phyloP scores from a whole-genome alignment of 2,888 invertebrate genomes.

The Macroteleia sp. region DNA sequence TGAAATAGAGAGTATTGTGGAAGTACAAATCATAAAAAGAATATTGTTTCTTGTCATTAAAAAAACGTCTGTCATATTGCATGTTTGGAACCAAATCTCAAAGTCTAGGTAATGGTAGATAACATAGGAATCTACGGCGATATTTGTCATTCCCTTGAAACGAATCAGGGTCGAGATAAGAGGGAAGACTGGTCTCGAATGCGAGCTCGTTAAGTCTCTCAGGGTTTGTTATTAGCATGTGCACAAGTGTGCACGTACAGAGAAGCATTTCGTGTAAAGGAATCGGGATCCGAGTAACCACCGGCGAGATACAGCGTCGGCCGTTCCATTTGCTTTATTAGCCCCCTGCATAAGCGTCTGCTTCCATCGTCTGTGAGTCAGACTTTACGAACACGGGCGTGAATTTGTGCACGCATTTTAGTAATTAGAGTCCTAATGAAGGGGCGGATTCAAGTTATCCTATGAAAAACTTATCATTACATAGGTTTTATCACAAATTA shows the following conservation, averaged over 20 bases:
- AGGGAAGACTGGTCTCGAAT: constrained; percentile 41
- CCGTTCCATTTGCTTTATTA: constrained; percentile 57
- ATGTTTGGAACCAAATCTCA: background rate
- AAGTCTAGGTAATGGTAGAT: constrained; percentile 6
- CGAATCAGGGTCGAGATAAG: constrained; percentile 56
- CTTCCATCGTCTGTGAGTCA: constrained; percentile 14
- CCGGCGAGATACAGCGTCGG: constrained; percentile 30
- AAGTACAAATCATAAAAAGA: no score
- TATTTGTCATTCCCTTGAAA: constrained; percentile 34
- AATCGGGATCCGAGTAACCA: constrained; percentile 43
- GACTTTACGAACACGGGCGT: constrained; percentile 28
- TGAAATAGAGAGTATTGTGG: no score
- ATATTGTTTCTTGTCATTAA: no score
- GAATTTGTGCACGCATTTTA: constrained; percentile 25
- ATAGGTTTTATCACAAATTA: no score
- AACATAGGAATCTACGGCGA: constrained; percentile 30
- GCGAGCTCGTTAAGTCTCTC: constrained; percentile 54
- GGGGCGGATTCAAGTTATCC: no score
- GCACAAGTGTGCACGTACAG: constrained; percentile 9
- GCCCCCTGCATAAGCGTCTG: constrained; percentile 27
- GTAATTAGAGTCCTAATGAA: constrained; percentile 35
- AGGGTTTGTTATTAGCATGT: constrained; percentile 49
- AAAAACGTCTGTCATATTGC: background rate
- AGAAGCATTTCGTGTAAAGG: constrained; percentile 26
- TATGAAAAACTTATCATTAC: no score